phyloP scores from a whole-genome alignment of 2,797 vertebrate genomes.

The Acipenser oxyrinchus region DNA sequence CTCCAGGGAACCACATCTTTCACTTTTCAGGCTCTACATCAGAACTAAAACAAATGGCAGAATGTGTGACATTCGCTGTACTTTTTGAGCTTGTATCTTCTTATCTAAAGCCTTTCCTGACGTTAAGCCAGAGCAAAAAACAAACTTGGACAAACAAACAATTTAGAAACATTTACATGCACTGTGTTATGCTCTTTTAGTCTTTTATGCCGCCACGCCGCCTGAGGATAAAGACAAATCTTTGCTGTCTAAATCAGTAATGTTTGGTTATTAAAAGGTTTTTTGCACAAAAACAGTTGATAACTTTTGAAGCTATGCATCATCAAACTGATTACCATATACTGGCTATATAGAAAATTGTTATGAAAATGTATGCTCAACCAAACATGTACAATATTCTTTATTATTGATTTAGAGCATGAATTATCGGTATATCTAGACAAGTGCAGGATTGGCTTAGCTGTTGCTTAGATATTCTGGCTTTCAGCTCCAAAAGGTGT shows the following conservation, averaged over 20 bases:
- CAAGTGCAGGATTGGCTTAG: neutral
- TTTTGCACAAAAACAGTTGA: too few species aligned
- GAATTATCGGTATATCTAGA: too few species aligned
- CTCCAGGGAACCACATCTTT: neutral
- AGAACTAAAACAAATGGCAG: neutral
- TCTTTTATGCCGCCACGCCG: neutral
- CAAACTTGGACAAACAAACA: neutral
- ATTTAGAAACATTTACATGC: neutral
- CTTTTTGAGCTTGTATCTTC: neutral
- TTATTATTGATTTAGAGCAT: too few species aligned
- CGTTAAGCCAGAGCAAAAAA: neutral
- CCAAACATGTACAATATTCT: too few species aligned
- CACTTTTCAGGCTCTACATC: neutral
- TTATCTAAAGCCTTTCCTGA: neutral
- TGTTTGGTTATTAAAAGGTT: too few species aligned
- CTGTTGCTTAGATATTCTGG: neutral
- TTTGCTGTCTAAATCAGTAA: too few species aligned
- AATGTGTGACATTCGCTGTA: neutral
- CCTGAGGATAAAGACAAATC: neutral
- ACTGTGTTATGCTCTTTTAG: neutral
- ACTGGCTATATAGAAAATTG: too few species aligned
- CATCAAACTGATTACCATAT: too few species aligned
- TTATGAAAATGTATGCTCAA: too few species aligned
- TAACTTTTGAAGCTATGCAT: too few species aligned
- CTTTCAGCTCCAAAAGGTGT: neutral